Percentiles rank a stretch among this genome's conserved stretches.
Conservation (phyloP, 2,113 vertebrate species). For the Lasiurus borealis region DNA sequence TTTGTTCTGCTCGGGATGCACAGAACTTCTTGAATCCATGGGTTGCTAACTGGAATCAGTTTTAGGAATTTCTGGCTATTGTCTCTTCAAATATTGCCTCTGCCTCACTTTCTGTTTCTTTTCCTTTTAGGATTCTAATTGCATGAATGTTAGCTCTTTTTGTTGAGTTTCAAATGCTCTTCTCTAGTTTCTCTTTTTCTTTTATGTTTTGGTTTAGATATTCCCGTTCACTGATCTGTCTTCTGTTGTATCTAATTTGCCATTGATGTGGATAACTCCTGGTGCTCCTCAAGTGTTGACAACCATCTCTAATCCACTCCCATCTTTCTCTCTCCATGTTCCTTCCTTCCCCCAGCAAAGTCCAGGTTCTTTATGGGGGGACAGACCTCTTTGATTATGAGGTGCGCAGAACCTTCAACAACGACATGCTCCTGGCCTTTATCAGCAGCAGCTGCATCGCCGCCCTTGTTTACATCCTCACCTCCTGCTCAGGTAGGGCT, state of each 20-base stretch:
- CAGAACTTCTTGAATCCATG: not conserved
- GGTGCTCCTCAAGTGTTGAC: not conserved
- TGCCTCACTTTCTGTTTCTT: not conserved
- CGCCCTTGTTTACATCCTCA: constrained; percentile 95
- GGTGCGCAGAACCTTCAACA: constrained; percentile 97
- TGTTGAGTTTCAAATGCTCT: not conserved
- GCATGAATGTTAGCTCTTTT: not conserved
- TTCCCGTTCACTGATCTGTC: not conserved
- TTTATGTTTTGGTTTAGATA: constrained; percentile 13
- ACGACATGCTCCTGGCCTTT: constrained; percentile 96
- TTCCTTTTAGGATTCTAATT: constrained; percentile 25
- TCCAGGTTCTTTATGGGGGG: constrained; percentile 97
- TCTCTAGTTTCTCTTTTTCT: not conserved
- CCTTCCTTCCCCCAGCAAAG: constrained; percentile 88
- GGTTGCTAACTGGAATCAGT: not conserved
- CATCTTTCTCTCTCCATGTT: not conserved
- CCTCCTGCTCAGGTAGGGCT: constrained; percentile 95
- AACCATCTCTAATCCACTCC: not conserved
- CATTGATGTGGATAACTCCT: not conserved
- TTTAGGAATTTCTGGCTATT: not conserved
- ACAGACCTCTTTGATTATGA: constrained; percentile 98
- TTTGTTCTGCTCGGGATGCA: not conserved
- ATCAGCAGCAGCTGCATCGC: constrained; percentile 97
- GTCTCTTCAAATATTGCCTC: constrained; percentile 5
- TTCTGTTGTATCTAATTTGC: not conserved